Evolutionary conservation across 1,140 invertebrate genomes (phyloP).

Genomic region (Aleiodes sp.): DNA sequence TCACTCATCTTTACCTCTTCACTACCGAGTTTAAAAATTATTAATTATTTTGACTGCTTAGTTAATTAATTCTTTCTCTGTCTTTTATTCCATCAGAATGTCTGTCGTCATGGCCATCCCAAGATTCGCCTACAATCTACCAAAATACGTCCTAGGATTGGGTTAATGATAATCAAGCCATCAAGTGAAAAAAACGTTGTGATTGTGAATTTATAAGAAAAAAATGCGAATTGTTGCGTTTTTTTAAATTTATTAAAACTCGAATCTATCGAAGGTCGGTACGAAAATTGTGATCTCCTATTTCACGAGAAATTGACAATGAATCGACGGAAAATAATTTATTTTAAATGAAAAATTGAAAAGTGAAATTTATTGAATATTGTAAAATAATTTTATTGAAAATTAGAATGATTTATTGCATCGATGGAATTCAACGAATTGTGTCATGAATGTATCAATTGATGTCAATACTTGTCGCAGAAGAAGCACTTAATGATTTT

Average conservation of each 20-base stretch:
- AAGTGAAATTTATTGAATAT: neutral
- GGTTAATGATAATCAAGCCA: constrained; percentile 62
- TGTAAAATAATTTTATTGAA: neutral
- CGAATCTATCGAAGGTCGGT: neutral
- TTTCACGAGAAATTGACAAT: neutral
- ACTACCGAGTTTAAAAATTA: neutral
- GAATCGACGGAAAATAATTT: neutral
- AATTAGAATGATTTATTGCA: neutral
- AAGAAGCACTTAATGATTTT: too few relatives aligned
- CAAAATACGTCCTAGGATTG: constrained; percentile 78
- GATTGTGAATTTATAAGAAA: neutral
- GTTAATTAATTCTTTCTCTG: constrained; percentile 17
- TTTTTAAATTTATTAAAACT: neutral
- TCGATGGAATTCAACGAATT: too few relatives aligned
- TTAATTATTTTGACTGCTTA: neutral
- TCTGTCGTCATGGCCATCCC: constrained; percentile 80
- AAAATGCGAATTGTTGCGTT: neutral
- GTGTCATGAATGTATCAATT: too few relatives aligned
- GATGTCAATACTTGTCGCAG: too few relatives aligned
- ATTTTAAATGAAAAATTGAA: neutral
- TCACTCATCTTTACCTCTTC: too few relatives aligned
- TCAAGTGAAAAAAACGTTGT: neutral
- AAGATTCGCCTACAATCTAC: constrained; percentile 79
- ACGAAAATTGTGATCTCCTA: neutral
- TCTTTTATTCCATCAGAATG: constrained; percentile 72